Base-by-base conservation (phyloP, 2,797 vertebrate species). In the Sebastes nivosus region DNA sequence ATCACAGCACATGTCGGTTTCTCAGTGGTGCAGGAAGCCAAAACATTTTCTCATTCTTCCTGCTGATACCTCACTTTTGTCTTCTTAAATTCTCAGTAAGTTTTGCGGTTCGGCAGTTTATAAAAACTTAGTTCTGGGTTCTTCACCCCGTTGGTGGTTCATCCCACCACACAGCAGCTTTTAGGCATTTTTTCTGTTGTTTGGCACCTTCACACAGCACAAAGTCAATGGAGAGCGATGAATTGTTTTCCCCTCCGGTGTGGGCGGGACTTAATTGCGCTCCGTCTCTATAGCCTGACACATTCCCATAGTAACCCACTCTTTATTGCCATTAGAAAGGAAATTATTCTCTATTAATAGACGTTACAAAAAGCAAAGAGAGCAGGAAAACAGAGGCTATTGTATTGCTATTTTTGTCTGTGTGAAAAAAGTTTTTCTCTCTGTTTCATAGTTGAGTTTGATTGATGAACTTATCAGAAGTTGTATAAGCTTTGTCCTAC, bases 311-410 rank as follows among this genome's bases (percentile, higher is more conserved):
- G 94, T 89, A 94, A 95, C 90, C 9, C 76, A 59, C 57, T 82
- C 83, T 89, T 89, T 88, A 92, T 92, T 90, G 91, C 88, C 87
- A 90, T 87, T 83, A 92, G 84, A 93, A 87, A 90, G 90, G 86
- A 88, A 88, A 92, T 90, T 63, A 90, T 92, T 80, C 58, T 82
- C 88, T 94, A 92, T 93, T 95, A 93, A 91, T 93, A 93, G 89
- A 83, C 68, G 71, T 22, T 68, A 72, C 67, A 83, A 80, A 74
- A 80, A 82, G 79, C 91, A 88, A 89, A 79, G 83, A 70, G 36
- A 86, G 59, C 52, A 80, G 67, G 70, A 85, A 84, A 79, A 68
- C 83, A 88, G 81, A 85, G 74, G 84, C 66, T 25, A 10, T 66
- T 70, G 22, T 73, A 55, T 27, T 73, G 50, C 72, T 83, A 83